Evolutionary conservation across 2,797 vertebrate genomes (phyloP).

Genomic region (Sebastes wilsoni): DNA sequence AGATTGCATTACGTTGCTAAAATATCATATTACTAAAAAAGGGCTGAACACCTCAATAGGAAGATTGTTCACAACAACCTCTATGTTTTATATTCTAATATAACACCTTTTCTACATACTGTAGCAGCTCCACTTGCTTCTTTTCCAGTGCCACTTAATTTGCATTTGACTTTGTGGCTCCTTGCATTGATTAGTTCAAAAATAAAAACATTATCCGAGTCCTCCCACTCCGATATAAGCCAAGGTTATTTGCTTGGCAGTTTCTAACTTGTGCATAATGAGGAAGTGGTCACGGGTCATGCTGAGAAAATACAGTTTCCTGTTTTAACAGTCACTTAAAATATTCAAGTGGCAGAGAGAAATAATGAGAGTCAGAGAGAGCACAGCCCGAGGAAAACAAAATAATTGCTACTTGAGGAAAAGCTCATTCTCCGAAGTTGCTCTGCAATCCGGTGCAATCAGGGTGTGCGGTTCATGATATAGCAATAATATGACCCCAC

Average conservation of each 20-base stretch:
- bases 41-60: not conserved
- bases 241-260: constrained; percentile 57
- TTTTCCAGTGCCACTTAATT: constrained; percentile 10
- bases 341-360: constrained; percentile 73
- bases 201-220: constrained; percentile 9
- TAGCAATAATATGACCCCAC: not conserved
- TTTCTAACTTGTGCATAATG: constrained; percentile 77
- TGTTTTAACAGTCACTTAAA: constrained; percentile 81
- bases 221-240: constrained; percentile 32
- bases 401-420: constrained; percentile 34
- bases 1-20: constrained; percentile 43
- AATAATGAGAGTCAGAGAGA: constrained; percentile 32
- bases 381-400: constrained; percentile 30
- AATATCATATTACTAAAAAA: constrained; percentile 40
- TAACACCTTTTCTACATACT: constrained; percentile 36
- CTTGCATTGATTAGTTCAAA: constrained; percentile 49
- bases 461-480: constrained; percentile 5
- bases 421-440: constrained; percentile 2
- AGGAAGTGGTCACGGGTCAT: constrained; percentile 90
- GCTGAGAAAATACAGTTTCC: constrained; percentile 85
- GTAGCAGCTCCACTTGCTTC: constrained; percentile 10
- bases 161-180: constrained; percentile 44
- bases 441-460: constrained; percentile 30
- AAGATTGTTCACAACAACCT: not conserved
- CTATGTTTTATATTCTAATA: constrained; percentile 20